A percentile compares a stretch with the other conserved stretches of the same genome.
Conservation (phyloP, 2,113 vertebrate species). For the Crotophaga sulcirostris region DNA sequence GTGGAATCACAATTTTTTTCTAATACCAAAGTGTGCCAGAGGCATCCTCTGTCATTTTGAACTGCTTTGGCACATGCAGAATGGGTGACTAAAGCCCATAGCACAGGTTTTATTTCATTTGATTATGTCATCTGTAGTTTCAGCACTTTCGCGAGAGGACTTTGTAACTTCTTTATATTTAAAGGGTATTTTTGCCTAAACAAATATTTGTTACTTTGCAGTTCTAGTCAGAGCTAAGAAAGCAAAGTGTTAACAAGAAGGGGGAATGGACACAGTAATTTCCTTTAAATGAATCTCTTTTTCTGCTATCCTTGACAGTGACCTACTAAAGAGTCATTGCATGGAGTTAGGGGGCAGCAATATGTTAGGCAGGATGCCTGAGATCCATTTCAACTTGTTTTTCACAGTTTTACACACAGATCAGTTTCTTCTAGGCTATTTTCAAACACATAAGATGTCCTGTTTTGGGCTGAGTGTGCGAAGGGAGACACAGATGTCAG, state of each 20-base stretch:
- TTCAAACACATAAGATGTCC: neutral
- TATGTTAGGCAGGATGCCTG: neutral
- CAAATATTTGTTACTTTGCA: neutral
- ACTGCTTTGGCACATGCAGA: neutral
- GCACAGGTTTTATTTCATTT: neutral
- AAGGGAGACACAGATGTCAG: slow-evolving; percentile 30
- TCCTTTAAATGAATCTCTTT: neutral
- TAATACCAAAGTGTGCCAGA: neutral
- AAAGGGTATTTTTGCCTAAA: neutral
- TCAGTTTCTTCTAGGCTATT: neutral
- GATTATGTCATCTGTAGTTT: neutral
- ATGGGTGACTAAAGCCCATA: slow-evolving; percentile 6
- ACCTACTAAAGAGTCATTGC: neutral
- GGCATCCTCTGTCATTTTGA: slow-evolving; percentile 23
- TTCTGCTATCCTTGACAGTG: neutral
- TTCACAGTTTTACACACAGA: neutral
- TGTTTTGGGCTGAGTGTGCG: neutral
- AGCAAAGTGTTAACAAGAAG: neutral
- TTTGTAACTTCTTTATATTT: neutral
- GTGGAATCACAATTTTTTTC: neutral
- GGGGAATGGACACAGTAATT: neutral
- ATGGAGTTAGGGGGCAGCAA: neutral
- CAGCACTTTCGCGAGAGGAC: neutral
- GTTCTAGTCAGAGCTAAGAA: neutral
- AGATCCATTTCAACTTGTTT: neutral